Base-by-base conservation (phyloP, 2,888 invertebrate genomes). In the Meghimatium bilineatum region DNA sequence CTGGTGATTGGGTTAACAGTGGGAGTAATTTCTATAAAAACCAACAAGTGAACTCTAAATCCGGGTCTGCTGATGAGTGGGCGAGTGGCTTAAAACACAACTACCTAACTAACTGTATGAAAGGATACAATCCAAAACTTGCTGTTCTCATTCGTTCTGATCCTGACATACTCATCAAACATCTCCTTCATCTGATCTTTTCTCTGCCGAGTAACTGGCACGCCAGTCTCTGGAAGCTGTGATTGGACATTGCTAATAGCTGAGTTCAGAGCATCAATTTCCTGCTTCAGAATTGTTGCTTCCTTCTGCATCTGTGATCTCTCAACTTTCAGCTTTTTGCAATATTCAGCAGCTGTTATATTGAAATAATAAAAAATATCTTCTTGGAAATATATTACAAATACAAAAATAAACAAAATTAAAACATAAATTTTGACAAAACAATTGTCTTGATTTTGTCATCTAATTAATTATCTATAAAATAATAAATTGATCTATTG, bases 71-170 rank as follows among this genome's bases (percentile, higher is more conserved):
- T n/a, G n/a, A n/a, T n/a, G n/a, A n/a, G n/a, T n/a, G n/a, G n/a
- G n/a, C n/a, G n/a, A n/a, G n/a, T n/a, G n/a, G n/a, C n/a, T n/a
- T n/a, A n/a, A n/a, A n/a, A n/a, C n/a, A n/a, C n/a, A n/a, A n/a
- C n/a, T n/a, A n/a, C n/a, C 6, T n/a, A n/a, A n/a, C 63, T 63
- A 26, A 63, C 2, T 20, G 71, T 14, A 69, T 5, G 6, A 66
- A 87, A 92, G 91, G 93, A 93, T 97, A 98, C 98, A 95, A 99
- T 97, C 98, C 98, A 99, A 95, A 98, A 99, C 95, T 98, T 98
- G 98, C 98, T 99, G 94, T 98, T 97, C 92, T 96, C 96, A 93
- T 96, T 95, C 32, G 98, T 98, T 85, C 97, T 95, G 90, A 95
- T 95, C 88, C 96, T 95, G 74, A 99, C 97, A 94, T 98, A 98